phyloP scores from a whole-genome alignment of 2,113 vertebrate species.

The Nicator chloris region DNA sequence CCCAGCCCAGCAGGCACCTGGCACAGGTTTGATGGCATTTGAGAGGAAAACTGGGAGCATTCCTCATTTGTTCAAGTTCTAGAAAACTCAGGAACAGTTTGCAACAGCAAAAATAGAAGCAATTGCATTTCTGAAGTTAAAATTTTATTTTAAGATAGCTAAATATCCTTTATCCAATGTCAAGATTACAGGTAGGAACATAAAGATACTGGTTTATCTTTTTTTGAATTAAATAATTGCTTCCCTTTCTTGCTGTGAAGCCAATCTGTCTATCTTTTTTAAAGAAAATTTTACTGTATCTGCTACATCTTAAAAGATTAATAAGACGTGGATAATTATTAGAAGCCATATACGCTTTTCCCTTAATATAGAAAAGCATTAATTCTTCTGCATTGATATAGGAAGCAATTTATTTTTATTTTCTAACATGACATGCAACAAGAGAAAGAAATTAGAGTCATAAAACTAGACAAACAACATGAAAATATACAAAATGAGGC shows the following conservation, averaged over 20 bases:
- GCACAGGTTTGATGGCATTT: not conserved
- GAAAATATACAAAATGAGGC: not conserved
- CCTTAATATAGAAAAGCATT: not conserved
- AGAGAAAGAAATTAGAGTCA: not conserved
- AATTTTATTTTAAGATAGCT: not conserved
- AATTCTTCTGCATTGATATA: not conserved
- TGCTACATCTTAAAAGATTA: not conserved
- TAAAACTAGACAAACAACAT: not conserved
- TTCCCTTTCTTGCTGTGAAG: not conserved
- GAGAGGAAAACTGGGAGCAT: not conserved
- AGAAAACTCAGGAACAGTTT: not conserved
- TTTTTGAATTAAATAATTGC: not conserved
- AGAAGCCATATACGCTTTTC: not conserved
- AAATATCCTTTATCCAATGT: not conserved
- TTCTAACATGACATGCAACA: not conserved
- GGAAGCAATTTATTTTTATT: not conserved
- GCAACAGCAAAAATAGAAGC: not conserved
- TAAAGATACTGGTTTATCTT: not conserved
- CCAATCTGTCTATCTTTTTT: not conserved
- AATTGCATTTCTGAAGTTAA: not conserved
- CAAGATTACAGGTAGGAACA: not conserved
- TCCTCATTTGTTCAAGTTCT: not conserved
- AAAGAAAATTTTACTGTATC: not conserved
- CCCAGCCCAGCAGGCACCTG: not conserved
- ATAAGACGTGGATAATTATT: not conserved